Evolutionary conservation across 2,797 vertebrate genomes (phyloP), one percentile per base, ranked within the genome.

Genomic region (Enteromius thamalakanensis): DNA sequence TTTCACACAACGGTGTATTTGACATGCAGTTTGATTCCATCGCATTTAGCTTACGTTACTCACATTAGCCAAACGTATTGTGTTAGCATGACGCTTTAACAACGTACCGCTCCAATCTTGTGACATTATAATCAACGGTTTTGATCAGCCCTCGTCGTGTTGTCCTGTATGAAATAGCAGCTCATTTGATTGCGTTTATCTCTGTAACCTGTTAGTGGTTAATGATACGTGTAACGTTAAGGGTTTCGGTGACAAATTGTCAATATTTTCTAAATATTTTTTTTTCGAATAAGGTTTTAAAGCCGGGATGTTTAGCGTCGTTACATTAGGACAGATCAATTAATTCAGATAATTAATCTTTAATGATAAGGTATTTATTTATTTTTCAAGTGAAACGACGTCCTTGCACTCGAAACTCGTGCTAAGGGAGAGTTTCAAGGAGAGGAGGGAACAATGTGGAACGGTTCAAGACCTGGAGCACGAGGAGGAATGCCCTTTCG

Each of bases 401-500:
- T 70, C 77, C 37, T 34, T 76, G 29, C 72, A 80, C 55, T 29
- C 14, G 15, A 85, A 74, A 40, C 71, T 67, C 42, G 83, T 75
- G 80, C 49, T 75, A 42, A 42, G 29, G 68, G 29, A 34, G 78
- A 71, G 67, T 79, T 79, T 79, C 10, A 65, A 42, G 29, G 26
- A 82, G 76, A 76, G 65, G 65, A 62, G 70, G 58, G 64, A 68
- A 92, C 78, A 72, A 95, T 96, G 95, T 95, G 95, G 95, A 92
- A 95, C 85, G 94, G 95, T 89, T 93, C 92, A 77, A 92, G 95
- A 58, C 91, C 92, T 79, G 93, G 94, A 89, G 92, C 92, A 79
- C 90, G 94, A 70, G 93, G 94, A 87, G 94, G 94, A 80, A 91
- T 93, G 76, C 90, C 92, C 42, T 95, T 95, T 89, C 91, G 94